Base-by-base conservation (phyloP, 2,797 vertebrate species). In the Sebastolobus alascanus region DNA sequence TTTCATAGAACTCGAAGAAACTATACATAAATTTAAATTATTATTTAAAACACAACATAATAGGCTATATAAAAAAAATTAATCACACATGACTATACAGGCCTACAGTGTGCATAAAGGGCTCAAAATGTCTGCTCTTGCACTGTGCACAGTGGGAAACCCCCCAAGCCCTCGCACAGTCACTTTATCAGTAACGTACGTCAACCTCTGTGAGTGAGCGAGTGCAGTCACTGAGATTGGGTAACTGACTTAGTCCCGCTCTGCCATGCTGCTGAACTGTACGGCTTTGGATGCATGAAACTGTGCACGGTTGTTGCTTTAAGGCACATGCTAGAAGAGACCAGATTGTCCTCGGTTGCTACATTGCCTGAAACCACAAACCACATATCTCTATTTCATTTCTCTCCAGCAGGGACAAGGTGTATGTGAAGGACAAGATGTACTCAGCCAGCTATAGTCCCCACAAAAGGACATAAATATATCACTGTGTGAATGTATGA, bases 351-450 rank as follows among this genome's bases (percentile, higher is more conserved):
- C 58, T 65, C 65, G 3, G 61, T 77, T 69, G 65, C 35, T 68
- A 52, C 27, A 69, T 72, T 12, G 78, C 87, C 89, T 77, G 33
- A 73, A 88, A 88, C 84, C 77, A 80, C 70, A 68, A 80, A 46
- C 65, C 73, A 69, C 79, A 75, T 64, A 75, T 69, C 58, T 68
- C 29, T 20, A 6, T 78, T 84, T 92, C 31, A 87, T 91, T 90
- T 90, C 83, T 80, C 75, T 89, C 90, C 89, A 84, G 85, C 87
- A 60, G 90, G 22, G 87, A 82, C 74, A 60, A 70, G 22, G 40
- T 69, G 35, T 18, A 14, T 8, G 54, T 73, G 81, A 90, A 88
- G 33, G 87, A 82, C 76, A 58, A 63, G 22, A 22, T 69, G 33
- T 16, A 8, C 38, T 52, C 37, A 38, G 52, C 12, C 35, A 70